phyloP scores from a whole-genome alignment of 2,888 invertebrate genomes.

The Drosophila stalkeri region DNA sequence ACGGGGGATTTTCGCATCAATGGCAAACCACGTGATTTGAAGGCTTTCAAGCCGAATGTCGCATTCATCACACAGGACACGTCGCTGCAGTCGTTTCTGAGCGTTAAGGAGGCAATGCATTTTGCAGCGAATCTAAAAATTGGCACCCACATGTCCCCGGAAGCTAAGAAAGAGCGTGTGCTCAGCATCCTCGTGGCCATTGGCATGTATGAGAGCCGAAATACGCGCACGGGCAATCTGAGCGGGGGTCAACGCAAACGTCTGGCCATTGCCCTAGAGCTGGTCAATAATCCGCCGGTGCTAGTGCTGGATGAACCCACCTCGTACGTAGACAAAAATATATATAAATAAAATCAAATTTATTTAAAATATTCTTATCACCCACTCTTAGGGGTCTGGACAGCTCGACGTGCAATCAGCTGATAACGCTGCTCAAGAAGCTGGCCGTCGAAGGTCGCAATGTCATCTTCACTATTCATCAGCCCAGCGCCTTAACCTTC shows the following conservation, averaged over 20 bases:
- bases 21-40: conserved; percentile 88
- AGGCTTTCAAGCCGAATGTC: conserved; percentile 90
- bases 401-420: conserved; percentile 93
- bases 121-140: conserved; percentile 95
- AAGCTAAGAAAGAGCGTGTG: conserved; percentile 89
- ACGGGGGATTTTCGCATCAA: conserved; percentile 91
- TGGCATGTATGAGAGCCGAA: conserved; percentile 88
- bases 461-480: conserved; percentile 95
- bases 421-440: conserved; percentile 91
- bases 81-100: conserved; percentile 92
- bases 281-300: conserved; percentile 95
- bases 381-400: conserved; percentile 89
- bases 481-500: conserved; percentile 94
- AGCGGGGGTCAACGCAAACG: conserved; percentile 97
- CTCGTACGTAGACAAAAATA: conserved; percentile 87
- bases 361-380: background rate
- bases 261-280: conserved; percentile 94
- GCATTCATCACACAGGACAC: conserved; percentile 97
- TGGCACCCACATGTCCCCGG: conserved; percentile 87
- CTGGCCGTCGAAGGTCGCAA: conserved; percentile 94
- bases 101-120: conserved; percentile 93
- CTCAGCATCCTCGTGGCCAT: conserved; percentile 92
- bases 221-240: conserved; percentile 89
- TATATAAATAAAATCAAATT: background rate
- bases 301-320: conserved; percentile 98